These are phyloP conservation scores for Hyaena hyaena DNA, from an alignment of 2,113 vertebrate genomes.

Conservation along the genomic window DNA sequence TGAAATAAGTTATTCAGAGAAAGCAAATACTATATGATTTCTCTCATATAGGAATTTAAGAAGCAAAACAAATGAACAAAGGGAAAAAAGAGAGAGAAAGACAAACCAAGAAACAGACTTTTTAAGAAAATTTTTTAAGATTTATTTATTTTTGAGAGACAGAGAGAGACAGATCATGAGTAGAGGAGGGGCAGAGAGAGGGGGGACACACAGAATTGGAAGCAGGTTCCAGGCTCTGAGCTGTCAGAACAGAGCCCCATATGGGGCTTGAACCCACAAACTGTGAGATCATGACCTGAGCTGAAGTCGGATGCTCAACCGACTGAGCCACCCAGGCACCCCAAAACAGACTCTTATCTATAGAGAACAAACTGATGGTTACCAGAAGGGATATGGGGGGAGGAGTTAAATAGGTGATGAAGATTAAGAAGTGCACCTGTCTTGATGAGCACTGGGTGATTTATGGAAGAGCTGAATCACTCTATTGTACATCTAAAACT, in stretches of 20 bases:
- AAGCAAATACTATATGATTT: neutral
- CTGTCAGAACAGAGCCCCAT: too few relatives aligned
- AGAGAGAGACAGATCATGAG: too few relatives aligned
- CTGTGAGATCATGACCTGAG: too few relatives aligned
- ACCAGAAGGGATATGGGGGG: neutral
- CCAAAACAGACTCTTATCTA: neutral
- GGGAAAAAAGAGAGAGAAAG: neutral
- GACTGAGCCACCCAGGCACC: too few relatives aligned
- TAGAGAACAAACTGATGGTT: neutral
- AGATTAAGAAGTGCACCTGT: neutral
- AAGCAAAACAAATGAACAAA: neutral
- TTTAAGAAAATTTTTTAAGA: neutral
- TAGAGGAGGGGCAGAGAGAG: too few relatives aligned
- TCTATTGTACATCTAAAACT: neutral
- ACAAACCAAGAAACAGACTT: neutral
- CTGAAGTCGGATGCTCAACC: too few relatives aligned
- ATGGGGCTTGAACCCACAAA: too few relatives aligned
- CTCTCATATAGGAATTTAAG: neutral
- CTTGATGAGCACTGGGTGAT: neutral
- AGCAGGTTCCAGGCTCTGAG: too few relatives aligned
- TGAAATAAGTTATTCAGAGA: neutral
- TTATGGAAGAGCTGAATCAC: neutral
- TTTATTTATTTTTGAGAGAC: too few relatives aligned
- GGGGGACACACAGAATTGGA: too few relatives aligned
- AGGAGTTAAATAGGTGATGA: neutral